phyloP scores from a whole-genome alignment of 2,888 invertebrate genomes.

The Seira sanloemensis region DNA sequence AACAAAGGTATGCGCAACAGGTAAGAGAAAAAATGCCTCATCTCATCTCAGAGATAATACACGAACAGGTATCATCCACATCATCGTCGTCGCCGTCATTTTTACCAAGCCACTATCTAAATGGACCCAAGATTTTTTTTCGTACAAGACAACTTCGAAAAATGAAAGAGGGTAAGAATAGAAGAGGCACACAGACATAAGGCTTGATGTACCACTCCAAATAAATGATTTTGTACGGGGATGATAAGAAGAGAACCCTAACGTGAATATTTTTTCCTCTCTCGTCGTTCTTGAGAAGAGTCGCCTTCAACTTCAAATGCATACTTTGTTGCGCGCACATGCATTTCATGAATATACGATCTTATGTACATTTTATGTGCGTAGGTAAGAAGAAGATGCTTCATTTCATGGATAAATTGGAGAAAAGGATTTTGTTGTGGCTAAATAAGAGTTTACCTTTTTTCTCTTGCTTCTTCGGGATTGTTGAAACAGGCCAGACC shows the following conservation, averaged over 20 bases:
- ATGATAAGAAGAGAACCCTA: slow-evolving; percentile 1
- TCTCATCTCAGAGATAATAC: slow-evolving; percentile 15
- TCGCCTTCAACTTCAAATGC: background rate
- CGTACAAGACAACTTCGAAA: background rate
- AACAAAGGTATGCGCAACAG: slow-evolving; percentile 10
- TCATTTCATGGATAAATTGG: slow-evolving; percentile 5
- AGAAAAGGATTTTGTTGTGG: slow-evolving; percentile 13
- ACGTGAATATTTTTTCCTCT: background rate
- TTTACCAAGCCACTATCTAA: slow-evolving; percentile 13
- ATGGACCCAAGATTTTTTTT: slow-evolving; percentile 15
- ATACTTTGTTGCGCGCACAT: background rate
- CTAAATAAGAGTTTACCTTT: slow-evolving; percentile 6
- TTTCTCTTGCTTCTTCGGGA: background rate
- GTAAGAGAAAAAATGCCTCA: background rate
- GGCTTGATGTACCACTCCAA: no score
- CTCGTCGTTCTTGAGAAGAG: background rate
- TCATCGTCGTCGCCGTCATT: slow-evolving; percentile 18
- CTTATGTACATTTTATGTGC: no score
- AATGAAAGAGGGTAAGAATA: background rate
- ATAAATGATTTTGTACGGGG: slow-evolving; percentile 2
- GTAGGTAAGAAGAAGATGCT: background rate
- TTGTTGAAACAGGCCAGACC: background rate
- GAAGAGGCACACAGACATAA: background rate
- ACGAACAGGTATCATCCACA: slow-evolving; percentile 36
- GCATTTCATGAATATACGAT: no score